These are phyloP conservation scores for Scaptomyza graminum DNA, from an alignment of 1,140 invertebrate genomes.

Conservation along the genomic window DNA sequence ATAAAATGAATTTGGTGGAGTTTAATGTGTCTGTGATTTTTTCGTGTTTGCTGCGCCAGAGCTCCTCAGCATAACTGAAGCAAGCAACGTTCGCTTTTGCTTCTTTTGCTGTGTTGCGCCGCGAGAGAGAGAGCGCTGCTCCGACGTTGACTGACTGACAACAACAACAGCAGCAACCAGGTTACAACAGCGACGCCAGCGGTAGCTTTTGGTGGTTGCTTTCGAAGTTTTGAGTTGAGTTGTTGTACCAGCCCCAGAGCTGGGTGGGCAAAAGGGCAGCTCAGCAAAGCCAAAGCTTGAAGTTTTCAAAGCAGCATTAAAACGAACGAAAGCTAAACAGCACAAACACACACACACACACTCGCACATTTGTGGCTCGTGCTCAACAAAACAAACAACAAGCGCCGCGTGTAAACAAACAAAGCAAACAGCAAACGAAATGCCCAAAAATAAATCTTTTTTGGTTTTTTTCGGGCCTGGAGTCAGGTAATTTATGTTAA, in stretches of 20 bases:
- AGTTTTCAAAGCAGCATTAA: conserved; percentile 23
- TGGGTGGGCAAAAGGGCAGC: conserved; percentile 52
- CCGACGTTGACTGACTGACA: conserved; percentile 8
- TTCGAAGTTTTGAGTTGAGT: conserved; percentile 59
- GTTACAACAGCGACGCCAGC: conserved; percentile 15
- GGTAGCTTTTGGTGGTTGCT: conserved; percentile 72
- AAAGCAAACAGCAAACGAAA: conserved; percentile 27
- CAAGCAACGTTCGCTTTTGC: conserved; percentile 56
- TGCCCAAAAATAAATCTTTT: conserved; percentile 42
- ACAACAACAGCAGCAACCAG: conserved; percentile 27
- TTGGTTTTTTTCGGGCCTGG: conserved; percentile 1
- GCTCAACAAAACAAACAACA: conserved; percentile 61
- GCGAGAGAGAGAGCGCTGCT: conserved; percentile 24
- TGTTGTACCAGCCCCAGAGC: conserved; percentile 6
- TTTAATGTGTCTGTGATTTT: conserved; percentile 44
- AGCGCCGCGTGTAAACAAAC: conserved; percentile 52
- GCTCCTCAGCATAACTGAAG: conserved; percentile 79
- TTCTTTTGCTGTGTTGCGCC: conserved; percentile 7
- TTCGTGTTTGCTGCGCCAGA: conserved; percentile 81
- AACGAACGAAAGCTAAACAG: conserved; percentile 35
- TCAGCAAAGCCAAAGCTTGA: conserved; percentile 52
- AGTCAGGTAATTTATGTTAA: conserved; percentile 55
- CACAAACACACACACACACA: background rate
- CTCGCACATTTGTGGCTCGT: conserved; percentile 35
- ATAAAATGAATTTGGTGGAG: conserved; percentile 27